Base-by-base conservation (phyloP, 1,140 invertebrate species). In the Tetragonula clypearis region DNA sequence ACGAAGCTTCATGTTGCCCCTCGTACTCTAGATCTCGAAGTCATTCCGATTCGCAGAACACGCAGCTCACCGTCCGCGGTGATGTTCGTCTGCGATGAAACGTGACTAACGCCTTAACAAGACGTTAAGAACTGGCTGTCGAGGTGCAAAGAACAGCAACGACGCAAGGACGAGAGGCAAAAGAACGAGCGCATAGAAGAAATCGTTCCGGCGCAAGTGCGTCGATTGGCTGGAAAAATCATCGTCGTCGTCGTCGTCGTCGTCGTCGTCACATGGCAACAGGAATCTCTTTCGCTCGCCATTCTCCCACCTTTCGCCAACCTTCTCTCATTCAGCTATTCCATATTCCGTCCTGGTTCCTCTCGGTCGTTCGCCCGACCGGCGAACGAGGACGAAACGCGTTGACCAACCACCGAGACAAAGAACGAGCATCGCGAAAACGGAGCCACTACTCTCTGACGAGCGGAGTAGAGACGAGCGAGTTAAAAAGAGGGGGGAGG, bases 201-300 rank as follows among this genome's bases (percentile, higher is more conserved):
- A 74, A 78, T 75, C 68, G 71, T 77, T 72, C 23, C 68, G 74
- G 73, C 35, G 74, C 68, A 78, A 79, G 55, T 30, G 41, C 73
- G 65, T 82, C 73, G 88, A 84, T 85, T 60, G 73, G 65, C 71
- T 82, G 88, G 90, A 90, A 90, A 90, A 90, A 90, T 90, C 81
- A 82, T n/a, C n/a, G 86, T 86, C 82, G 81, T 90, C 84, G 84
- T 90, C 81, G 86, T 88, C 82, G 81, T 90, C 84, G 84, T 90
- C 81, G 86, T 88, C 82, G 81, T 62, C 84, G 88, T 92, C 90
- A 93, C 92, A 93, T 92, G 92, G 92, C 92, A 92, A 93, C 92
- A 93, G 92, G 90, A 89, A 92, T 92, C 89, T 90, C 65, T 62
- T 81, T 83, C 85, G 72, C 71, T 78, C 17, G 72, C 79, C 82